Percentiles rank a stretch among this genome's conserved stretches.
These are phyloP conservation scores for Rhaphigaster nebulosa DNA, from an alignment of 2,888 invertebrate genomes.

Conservation along the genomic window DNA sequence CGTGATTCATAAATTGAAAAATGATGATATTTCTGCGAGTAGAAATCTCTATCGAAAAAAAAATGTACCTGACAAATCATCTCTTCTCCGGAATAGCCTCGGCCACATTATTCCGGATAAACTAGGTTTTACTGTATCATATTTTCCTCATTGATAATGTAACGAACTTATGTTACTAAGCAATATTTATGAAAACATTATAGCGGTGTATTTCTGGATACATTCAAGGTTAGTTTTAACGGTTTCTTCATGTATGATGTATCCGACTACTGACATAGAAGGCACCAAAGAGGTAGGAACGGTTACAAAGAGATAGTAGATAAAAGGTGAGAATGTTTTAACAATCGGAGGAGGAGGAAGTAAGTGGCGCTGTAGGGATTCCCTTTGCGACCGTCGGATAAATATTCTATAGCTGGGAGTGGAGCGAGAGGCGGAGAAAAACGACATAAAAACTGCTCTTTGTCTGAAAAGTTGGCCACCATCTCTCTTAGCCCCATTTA, in stretches of 20 bases:
- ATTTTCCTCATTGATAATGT: too few relatives aligned
- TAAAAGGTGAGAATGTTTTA: conserved; percentile 45
- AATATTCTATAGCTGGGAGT: conserved; percentile 51
- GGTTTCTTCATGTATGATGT: neutral
- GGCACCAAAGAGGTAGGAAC: neutral
- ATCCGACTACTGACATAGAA: neutral
- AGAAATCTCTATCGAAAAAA: too few relatives aligned
- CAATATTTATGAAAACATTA: too few relatives aligned
- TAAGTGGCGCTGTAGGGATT: conserved; percentile 48
- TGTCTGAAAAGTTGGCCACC: conserved; percentile 59
- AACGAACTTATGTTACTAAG: too few relatives aligned
- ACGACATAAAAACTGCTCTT: conserved; percentile 59
- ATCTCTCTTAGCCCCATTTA: conserved; percentile 57
- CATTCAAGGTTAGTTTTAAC: neutral
- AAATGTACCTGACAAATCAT: too few relatives aligned
- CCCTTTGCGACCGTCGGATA: conserved; percentile 52
- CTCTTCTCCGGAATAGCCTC: too few relatives aligned
- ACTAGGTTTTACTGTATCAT: too few relatives aligned
- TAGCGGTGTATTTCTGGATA: neutral
- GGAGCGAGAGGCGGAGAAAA: conserved; percentile 39
- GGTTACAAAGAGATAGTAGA: conserved; percentile 38
- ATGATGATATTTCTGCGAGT: too few relatives aligned
- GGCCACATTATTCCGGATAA: too few relatives aligned
- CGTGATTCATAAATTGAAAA: too few relatives aligned
- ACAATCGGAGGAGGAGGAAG: conserved; percentile 50